Conservation (phyloP, 2,113 vertebrate species). For the Chrysemys picta region DNA sequence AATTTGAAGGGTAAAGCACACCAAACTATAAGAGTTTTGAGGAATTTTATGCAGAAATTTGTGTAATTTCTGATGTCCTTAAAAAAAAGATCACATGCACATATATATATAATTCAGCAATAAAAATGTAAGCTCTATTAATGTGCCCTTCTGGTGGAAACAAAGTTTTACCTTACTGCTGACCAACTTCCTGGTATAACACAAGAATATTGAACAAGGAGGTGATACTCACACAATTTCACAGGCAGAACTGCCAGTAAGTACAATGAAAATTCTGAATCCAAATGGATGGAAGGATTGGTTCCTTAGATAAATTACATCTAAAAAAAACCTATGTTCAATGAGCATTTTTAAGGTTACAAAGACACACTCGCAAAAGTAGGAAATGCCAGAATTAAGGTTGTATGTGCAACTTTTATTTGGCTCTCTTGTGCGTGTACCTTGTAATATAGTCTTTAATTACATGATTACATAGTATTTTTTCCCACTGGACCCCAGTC, state of each 20-base stretch:
- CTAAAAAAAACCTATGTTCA: not conserved
- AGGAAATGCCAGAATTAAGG: not conserved
- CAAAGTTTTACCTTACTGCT: not conserved
- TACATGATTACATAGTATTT: not conserved
- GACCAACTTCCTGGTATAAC: not conserved
- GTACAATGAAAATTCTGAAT: not conserved
- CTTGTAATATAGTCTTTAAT: not conserved
- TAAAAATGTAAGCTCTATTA: not conserved
- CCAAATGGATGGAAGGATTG: not conserved
- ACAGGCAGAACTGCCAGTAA: not conserved
- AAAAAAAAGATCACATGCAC: not conserved
- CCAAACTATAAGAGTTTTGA: not conserved
- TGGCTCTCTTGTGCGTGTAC: not conserved
- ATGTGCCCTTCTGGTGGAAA: not conserved
- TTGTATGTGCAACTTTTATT: not conserved
- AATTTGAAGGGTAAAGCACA: not conserved
- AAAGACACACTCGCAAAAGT: not conserved
- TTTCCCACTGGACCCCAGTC: not conserved
- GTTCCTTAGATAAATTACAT: fast-evolving
- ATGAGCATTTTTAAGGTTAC: not conserved
- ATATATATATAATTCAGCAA: not conserved
- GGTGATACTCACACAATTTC: not conserved
- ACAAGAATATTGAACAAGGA: not conserved
- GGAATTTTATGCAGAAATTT: not conserved
- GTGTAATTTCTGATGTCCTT: not conserved